A percentile compares a stretch with the other conserved stretches of the same genome.
These are phyloP conservation scores for Scrobipalpa atriplicella DNA, from an alignment of 2,888 invertebrate species.

Conservation along the genomic window DNA sequence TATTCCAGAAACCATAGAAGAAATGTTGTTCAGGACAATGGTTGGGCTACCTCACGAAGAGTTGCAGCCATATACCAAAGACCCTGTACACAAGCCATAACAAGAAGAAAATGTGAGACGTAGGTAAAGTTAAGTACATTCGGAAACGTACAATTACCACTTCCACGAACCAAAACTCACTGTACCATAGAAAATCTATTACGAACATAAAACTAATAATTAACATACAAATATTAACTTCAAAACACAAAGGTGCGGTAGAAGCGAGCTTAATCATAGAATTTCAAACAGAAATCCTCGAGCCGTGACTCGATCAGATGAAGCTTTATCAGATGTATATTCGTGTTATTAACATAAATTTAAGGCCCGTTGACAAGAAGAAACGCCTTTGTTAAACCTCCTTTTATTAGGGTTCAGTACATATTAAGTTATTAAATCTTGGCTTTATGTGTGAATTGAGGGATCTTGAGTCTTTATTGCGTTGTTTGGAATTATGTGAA, in stretches of 20 bases:
- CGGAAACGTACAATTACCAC: conserved; percentile 19
- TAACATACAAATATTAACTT: conserved; percentile 36
- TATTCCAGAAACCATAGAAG: no score
- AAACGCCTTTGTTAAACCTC: conserved; percentile 40
- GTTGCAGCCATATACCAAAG: no score
- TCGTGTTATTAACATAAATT: conserved; percentile 51
- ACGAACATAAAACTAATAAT: conserved; percentile 31
- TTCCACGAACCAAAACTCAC: conserved; percentile 19
- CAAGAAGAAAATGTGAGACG: background rate
- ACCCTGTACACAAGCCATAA: no score
- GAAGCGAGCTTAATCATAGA: conserved; percentile 36
- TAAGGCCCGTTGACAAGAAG: conserved; percentile 45
- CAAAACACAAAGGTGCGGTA: conserved; percentile 36
- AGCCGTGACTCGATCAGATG: conserved; percentile 39
- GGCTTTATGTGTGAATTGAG: conserved; percentile 22
- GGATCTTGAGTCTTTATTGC: conserved; percentile 1
- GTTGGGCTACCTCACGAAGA: no score
- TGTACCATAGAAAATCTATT: conserved; percentile 30
- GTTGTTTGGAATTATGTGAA: conserved; percentile 1
- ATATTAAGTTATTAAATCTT: conserved; percentile 25
- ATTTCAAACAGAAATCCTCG: conserved; percentile 35
- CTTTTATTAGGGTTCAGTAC: conserved; percentile 38
- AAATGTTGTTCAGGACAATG: no score
- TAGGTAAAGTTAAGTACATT: background rate
- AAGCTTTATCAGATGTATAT: conserved; percentile 42